Evolutionary conservation across 2,113 vertebrate species (phyloP).

Genomic region (Beaufortia kweichowensis): DNA sequence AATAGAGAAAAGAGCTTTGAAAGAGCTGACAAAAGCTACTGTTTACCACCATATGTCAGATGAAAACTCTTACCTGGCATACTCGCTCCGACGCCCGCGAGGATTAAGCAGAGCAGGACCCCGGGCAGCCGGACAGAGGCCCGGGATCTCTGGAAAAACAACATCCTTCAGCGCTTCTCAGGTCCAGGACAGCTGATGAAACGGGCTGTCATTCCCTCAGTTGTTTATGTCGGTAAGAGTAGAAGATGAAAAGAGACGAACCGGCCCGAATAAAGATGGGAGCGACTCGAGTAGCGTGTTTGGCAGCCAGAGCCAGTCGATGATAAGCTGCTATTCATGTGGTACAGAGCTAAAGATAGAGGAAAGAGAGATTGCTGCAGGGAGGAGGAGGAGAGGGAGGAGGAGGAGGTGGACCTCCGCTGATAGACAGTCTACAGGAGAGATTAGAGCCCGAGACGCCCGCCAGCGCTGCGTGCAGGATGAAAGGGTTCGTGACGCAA

Average conservation of each 20-base stretch:
- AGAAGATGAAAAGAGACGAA: neutral
- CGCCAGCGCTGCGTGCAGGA: neutral
- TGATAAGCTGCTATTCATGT: constrained; percentile 37
- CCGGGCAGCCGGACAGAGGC: constrained; percentile 21
- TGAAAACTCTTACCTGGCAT: constrained; percentile 46
- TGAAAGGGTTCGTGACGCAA: constrained; percentile 15
- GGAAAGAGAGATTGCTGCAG: constrained; percentile 13
- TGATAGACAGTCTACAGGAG: neutral
- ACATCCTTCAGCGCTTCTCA: constrained; percentile 50
- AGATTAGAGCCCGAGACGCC: neutral
- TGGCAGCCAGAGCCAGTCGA: neutral
- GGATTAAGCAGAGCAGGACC: constrained; percentile 42
- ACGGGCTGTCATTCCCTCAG: constrained; percentile 47
- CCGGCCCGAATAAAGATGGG: neutral
- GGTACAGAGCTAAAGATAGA: constrained; percentile 48
- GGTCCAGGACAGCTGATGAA: constrained; percentile 9
- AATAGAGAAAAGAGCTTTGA: neutral
- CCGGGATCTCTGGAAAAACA: constrained; percentile 37
- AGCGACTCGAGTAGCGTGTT: neutral
- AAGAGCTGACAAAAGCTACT: neutral
- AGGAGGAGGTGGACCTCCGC: neutral
- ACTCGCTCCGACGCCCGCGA: constrained; percentile 41
- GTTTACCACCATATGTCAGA: neutral
- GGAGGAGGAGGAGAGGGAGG: constrained; percentile 17
- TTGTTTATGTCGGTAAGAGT: neutral